Evolutionary conservation across 2,113 vertebrate species (phyloP), one percentile per base, ranked within the genome.

Genomic region (Sander lucioperca): DNA sequence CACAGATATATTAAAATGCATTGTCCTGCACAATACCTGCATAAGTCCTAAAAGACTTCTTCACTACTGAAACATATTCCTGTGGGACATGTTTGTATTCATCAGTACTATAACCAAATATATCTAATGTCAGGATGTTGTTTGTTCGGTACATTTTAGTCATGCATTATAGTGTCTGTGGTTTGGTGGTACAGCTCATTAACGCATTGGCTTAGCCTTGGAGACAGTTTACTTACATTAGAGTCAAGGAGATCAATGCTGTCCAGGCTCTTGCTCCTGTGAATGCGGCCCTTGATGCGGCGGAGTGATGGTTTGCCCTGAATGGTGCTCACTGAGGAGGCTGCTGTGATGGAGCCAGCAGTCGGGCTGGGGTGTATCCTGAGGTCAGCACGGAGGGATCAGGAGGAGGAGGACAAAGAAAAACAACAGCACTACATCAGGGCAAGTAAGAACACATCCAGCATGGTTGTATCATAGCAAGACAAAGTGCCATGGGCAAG

Each of bases 221-320:
- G 62, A 48, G 74, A 79, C 59, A 25, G 53, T 84, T 74, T 88
- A 98, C 98, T 99, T 92, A 99, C 98, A 79, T 97, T 96, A 89
- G 97, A 97, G 90, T 99, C 98, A 66, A 97, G 97, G 90, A 99
- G 97, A 87, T 99, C 97, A 45, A 98, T 94, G 92, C 97, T 98
- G 83, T 97, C 97, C 0, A 98, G 95, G 83, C 98, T 99, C 94
- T 97, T 98, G 96, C 97, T 99, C 92, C 97, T 93, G 94, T 99
- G 98, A 65, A 98, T 96, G 90, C 97, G 96, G 75, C 97, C 97
- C 93, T 99, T 99, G 94, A 99, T 99, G 94, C 97, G 96, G 88
- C 97, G 96, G 85, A 99, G 95, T 77, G 98, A 99, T 74, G 97
- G 97, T 84, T 99, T 99, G 88, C 97, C 97, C 93, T 98, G 97